Evolutionary conservation across 2,797 vertebrate genomes (phyloP), one percentile per base, ranked within the genome.

Genomic region (Numenius phaeopus): DNA sequence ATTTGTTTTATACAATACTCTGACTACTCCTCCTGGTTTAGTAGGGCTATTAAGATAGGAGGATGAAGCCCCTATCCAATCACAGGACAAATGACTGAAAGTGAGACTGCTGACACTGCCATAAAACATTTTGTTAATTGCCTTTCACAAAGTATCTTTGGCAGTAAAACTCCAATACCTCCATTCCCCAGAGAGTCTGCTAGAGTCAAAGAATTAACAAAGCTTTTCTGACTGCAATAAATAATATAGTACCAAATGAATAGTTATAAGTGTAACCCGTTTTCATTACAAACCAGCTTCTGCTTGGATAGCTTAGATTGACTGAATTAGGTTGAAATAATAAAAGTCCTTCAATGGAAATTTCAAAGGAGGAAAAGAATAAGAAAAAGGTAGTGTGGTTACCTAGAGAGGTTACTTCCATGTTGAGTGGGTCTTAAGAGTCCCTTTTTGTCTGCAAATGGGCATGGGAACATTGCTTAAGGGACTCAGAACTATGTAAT

Each of bases 101-200:
- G 19, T 40, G 58, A 93, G 93, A 67, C 11, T 80, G 39, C 47
- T 67, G 77, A 87, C 84, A 81, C 14, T 3, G 30, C 21, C 64
- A 67, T 92, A 93, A 95, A 95, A 80, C 55, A 89, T 79, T 91
- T 73, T 71, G 79, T 62, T 90, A 93, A 96, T 44, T 92, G 90
- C 71, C 61, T 82, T 92, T 84, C 59, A 65, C 32, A 15, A 84
- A 83, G 39, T 77, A 75, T 80, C 71, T 82, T 79, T 77, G 83
- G 57, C 61, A 91, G 46, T 90, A 85, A 75, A 94, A 83, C 49
- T 78, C 78, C 37, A 77, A 44, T 78, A 94, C 52, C 46, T 89
- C 59, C 40, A 71, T 30, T 80, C 58, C 70, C 72, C 59, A 8
- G 34, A 83, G 70, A 89, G 47, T 19, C 49, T 71, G 50, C 59